Conservation (phyloP, 2,113 vertebrate species). For the Narcine bancroftii region DNA sequence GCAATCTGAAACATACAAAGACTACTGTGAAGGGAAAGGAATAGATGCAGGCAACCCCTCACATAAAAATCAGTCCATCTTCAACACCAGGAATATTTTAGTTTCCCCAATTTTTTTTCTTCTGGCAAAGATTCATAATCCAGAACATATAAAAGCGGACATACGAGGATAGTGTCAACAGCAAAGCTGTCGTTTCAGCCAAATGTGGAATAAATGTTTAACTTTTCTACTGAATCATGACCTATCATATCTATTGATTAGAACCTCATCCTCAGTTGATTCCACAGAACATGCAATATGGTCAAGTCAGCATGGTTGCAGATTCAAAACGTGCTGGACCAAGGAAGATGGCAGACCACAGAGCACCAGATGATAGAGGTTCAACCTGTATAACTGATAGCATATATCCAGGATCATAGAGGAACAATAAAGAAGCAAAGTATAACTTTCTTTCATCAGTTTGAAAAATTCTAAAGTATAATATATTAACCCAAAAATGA, state of each 20-base stretch:
- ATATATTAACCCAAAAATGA: not conserved
- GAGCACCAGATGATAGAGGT: too few relatives aligned
- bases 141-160: not conserved
- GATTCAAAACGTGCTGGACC: too few relatives aligned
- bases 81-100: not conserved
- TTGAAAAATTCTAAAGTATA: not conserved
- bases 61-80: not conserved
- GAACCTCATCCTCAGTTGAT: too few relatives aligned
- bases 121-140: not conserved
- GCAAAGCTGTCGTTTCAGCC: not conserved
- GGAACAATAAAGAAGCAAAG: not conserved
- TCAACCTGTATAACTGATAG: not conserved
- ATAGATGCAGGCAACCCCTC: not conserved
- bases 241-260: too few relatives aligned
- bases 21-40: not conserved
- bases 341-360: too few relatives aligned
- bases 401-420: not conserved
- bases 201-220: not conserved
- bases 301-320: too few relatives aligned
- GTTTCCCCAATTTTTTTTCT: not conserved
- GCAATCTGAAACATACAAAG: not conserved
- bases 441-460: not conserved
- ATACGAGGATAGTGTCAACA: not conserved
- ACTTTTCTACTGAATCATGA: not conserved
- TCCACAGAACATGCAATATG: too few relatives aligned